phyloP scores from a whole-genome alignment of 2,113 vertebrate genomes.

The Macroglossus sobrinus region DNA sequence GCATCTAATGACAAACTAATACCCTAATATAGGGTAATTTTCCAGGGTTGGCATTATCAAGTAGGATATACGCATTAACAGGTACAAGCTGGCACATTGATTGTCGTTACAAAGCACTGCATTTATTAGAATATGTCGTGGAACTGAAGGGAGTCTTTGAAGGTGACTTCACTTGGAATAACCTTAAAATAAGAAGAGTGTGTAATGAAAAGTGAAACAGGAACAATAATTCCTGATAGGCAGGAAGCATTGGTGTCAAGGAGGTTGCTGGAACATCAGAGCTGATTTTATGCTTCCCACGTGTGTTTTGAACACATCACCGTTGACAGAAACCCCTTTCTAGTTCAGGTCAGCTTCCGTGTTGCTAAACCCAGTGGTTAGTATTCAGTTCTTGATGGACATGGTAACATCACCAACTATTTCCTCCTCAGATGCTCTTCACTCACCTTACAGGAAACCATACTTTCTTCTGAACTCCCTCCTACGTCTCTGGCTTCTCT shows the following conservation, averaged over 20 bases:
- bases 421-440: neutral
- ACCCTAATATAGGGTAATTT: neutral
- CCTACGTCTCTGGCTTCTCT: neutral
- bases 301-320: neutral
- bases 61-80: neutral
- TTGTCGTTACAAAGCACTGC: neutral
- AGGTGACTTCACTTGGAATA: neutral
- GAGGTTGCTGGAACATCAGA: neutral
- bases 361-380: neutral
- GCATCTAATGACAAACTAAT: neutral
- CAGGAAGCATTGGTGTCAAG: neutral
- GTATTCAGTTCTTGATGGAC: neutral
- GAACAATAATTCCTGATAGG: neutral
- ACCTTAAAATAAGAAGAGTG: neutral
- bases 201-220: neutral
- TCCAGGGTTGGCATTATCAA: neutral
- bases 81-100: neutral
- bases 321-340: neutral
- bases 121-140: accelerated
- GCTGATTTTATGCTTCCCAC: neutral
- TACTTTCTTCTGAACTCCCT: neutral
- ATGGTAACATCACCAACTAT: neutral
- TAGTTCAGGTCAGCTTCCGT: neutral
- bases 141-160: neutral
- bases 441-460: neutral